Percentiles rank a stretch among this genome's conserved stretches.
phyloP scores from a whole-genome alignment of 2,797 vertebrate species.

The Strix occidentalis region DNA sequence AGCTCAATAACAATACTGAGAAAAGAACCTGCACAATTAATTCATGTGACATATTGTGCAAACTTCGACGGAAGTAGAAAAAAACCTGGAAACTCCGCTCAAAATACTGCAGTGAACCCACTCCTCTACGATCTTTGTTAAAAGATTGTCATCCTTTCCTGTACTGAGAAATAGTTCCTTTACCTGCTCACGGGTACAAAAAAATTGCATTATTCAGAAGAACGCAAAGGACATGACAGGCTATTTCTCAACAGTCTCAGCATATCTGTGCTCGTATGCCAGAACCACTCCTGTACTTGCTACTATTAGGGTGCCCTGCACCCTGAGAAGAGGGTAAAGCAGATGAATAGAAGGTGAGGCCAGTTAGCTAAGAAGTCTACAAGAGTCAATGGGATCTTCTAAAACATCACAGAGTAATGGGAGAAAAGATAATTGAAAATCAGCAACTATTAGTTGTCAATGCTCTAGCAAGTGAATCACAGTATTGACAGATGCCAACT shows the following conservation, averaged over 20 bases:
- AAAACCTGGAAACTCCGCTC: not conserved
- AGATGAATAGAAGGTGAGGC: not conserved
- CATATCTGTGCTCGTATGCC: not conserved
- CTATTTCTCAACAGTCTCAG: not conserved
- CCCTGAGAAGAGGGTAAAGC: not conserved
- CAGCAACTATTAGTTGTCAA: not conserved
- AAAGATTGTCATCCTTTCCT: not conserved
- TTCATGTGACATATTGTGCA: not conserved
- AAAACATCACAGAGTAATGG: not conserved
- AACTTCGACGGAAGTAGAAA: not conserved
- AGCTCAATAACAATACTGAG: not conserved
- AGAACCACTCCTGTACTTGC: not conserved
- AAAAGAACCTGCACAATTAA: not conserved
- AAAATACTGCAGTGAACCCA: not conserved
- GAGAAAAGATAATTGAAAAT: not conserved
- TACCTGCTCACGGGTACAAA: not conserved
- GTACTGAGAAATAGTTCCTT: not conserved
- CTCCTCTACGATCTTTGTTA: not conserved
- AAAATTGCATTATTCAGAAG: not conserved
- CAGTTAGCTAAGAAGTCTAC: not conserved
- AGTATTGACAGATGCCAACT: not conserved
- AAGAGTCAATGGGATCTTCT: not conserved
- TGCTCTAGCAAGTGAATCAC: not conserved
- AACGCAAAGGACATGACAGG: not conserved
- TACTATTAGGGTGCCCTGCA: not conserved